A percentile compares a stretch with the other conserved stretches of the same genome.
These are phyloP conservation scores for Cairina moschata DNA, from an alignment of 2,113 vertebrate genomes.

Conservation along the genomic window DNA sequence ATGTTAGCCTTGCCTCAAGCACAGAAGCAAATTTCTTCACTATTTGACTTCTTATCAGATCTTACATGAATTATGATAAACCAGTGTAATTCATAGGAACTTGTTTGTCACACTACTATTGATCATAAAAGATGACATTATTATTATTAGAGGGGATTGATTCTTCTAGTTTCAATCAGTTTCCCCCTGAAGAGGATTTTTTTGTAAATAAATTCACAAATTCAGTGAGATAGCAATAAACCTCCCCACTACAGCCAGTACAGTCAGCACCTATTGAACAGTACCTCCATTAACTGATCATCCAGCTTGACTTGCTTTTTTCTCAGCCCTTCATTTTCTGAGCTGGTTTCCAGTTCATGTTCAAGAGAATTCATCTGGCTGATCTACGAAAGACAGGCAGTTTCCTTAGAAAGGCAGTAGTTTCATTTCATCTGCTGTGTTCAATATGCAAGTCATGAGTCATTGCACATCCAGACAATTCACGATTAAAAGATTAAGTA, in stretches of 20 bases:
- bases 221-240: background rate
- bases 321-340: slow-evolving; percentile 86
- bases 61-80: fast-evolving
- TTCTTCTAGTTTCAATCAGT: background rate
- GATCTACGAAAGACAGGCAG: slow-evolving; percentile 72
- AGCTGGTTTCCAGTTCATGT: slow-evolving; percentile 79
- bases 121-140: background rate
- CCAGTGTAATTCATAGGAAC: background rate
- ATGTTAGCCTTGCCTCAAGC: background rate
- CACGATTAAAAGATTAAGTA: background rate
- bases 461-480: background rate
- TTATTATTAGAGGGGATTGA: background rate
- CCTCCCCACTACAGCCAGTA: background rate
- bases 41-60: background rate
- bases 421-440: background rate
- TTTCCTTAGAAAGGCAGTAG: background rate
- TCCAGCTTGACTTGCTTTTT: slow-evolving; percentile 85
- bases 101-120: background rate
- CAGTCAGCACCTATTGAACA: background rate
- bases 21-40: background rate
- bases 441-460: background rate
- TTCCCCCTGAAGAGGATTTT: background rate
- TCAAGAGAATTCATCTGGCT: slow-evolving; percentile 80
- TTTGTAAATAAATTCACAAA: background rate
- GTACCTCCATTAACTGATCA: slow-evolving; percentile 87